Evolutionary conservation across 2,113 vertebrate genomes (phyloP).

Genomic region (Aspiorhynchus laticeps): DNA sequence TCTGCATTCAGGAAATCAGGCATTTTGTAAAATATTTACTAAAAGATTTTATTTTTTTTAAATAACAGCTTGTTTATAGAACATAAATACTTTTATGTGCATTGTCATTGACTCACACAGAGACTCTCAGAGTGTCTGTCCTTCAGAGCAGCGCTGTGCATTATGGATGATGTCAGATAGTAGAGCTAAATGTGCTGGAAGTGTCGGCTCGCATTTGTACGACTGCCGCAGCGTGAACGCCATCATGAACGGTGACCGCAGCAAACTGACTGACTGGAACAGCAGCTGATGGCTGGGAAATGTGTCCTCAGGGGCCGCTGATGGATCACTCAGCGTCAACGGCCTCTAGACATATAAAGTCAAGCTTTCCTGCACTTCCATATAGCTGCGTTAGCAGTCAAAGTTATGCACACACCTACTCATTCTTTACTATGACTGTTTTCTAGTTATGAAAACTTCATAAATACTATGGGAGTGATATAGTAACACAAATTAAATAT

Average conservation of each 20-base stretch:
- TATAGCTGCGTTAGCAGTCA: neutral
- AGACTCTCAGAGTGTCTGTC: neutral
- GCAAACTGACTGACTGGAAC: conserved; percentile 16
- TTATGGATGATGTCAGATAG: neutral
- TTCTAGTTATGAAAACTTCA: neutral
- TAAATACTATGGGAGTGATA: neutral
- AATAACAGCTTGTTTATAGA: neutral
- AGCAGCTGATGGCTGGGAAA: neutral
- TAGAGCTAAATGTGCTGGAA: conserved; percentile 4
- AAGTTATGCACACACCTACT: neutral
- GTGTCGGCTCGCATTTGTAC: conserved; percentile 21
- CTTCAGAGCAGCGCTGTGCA: neutral
- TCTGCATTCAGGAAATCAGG: no score
- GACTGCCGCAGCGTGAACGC: neutral
- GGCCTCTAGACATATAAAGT: neutral
- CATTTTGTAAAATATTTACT: no score
- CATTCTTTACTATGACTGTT: neutral
- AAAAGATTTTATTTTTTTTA: neutral
- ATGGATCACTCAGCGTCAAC: neutral
- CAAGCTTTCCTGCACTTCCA: neutral
- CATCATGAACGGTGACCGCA: neutral
- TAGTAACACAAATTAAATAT: neutral
- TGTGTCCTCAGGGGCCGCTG: conserved; percentile 3
- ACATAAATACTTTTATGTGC: neutral
- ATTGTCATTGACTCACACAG: neutral